Percentiles rank a stretch among this genome's conserved stretches.
These are phyloP conservation scores for Drosophila acutilabella DNA, from an alignment of 2,888 invertebrate species.

Conservation along the genomic window DNA sequence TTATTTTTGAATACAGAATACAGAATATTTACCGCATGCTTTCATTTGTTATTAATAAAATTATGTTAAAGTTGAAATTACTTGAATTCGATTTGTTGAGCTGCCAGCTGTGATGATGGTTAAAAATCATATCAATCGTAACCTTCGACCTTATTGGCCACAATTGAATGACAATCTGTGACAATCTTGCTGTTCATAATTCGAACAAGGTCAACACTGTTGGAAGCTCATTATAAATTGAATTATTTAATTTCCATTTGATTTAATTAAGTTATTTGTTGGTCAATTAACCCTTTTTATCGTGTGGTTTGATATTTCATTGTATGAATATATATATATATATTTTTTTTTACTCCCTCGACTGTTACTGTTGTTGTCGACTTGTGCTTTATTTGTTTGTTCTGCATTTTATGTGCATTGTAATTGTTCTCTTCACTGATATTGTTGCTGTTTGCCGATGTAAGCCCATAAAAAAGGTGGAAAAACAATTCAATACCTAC, in stretches of 20 bases:
- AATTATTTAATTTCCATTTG: slow-evolving; percentile 77
- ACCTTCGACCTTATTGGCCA: neutral
- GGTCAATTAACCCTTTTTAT: slow-evolving; percentile 78
- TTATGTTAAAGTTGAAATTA: neutral
- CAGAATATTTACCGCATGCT: neutral
- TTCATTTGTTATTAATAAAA: neutral
- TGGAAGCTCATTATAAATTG: slow-evolving; percentile 73
- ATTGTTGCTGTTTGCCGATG: slow-evolving; percentile 20
- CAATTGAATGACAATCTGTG: slow-evolving; percentile 6
- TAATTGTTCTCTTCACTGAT: slow-evolving; percentile 52
- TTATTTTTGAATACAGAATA: no score
- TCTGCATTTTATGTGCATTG: slow-evolving; percentile 62
- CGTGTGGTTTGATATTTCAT: neutral
- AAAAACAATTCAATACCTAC: slow-evolving; percentile 57
- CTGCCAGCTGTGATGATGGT: neutral
- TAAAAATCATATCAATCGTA: neutral
- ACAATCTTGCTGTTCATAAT: slow-evolving; percentile 57
- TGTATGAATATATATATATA: slow-evolving; percentile 5
- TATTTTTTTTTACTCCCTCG: slow-evolving; percentile 30
- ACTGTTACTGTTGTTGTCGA: slow-evolving; percentile 27
- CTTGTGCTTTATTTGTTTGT: slow-evolving; percentile 60
- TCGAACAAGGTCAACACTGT: slow-evolving; percentile 70
- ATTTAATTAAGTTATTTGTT: slow-evolving; percentile 80
- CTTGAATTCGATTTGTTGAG: neutral
- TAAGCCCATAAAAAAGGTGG: slow-evolving; percentile 5